Conservation (phyloP, 1,140 invertebrate species). For the Amyelois transitella region DNA sequence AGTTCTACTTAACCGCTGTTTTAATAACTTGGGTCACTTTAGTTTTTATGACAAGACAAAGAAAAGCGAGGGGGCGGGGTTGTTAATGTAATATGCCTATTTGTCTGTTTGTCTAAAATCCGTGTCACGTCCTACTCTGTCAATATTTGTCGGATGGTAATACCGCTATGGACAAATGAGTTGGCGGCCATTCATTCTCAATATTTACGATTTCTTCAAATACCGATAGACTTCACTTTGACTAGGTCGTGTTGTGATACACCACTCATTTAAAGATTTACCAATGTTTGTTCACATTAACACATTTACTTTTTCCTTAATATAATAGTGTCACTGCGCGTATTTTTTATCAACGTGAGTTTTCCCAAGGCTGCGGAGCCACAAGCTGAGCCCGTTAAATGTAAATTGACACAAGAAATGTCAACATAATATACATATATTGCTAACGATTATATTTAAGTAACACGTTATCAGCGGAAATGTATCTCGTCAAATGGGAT, state of each 20-base stretch:
- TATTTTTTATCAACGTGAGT: background rate
- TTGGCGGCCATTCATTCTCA: conserved; percentile 30
- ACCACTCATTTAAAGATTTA: background rate
- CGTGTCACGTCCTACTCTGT: conserved; percentile 65
- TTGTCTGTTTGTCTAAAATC: conserved; percentile 66
- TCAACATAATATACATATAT: background rate
- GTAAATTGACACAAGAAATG: conserved; percentile 1
- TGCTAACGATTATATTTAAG: conserved; percentile 24
- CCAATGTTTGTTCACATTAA: background rate
- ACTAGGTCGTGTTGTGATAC: conserved; percentile 5
- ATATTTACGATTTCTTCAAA: conserved; percentile 29
- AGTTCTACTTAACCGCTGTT: conserved; percentile 7
- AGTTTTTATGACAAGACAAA: background rate
- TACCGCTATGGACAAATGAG: conserved; percentile 65
- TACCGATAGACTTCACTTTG: conserved; percentile 4
- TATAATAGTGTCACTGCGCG: background rate
- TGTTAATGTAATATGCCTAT: conserved; percentile 64
- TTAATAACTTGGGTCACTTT: conserved; percentile 10
- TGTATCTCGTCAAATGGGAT: conserved; percentile 32
- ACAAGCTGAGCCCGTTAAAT: background rate
- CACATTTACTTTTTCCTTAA: no score
- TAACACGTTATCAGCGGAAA: conserved; percentile 31
- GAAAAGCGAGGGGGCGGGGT: conserved; percentile 14
- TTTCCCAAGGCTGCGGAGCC: background rate
- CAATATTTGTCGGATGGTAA: conserved; percentile 65